phyloP scores from a whole-genome alignment of 2,113 vertebrate species.

The Echinops telfairi region DNA sequence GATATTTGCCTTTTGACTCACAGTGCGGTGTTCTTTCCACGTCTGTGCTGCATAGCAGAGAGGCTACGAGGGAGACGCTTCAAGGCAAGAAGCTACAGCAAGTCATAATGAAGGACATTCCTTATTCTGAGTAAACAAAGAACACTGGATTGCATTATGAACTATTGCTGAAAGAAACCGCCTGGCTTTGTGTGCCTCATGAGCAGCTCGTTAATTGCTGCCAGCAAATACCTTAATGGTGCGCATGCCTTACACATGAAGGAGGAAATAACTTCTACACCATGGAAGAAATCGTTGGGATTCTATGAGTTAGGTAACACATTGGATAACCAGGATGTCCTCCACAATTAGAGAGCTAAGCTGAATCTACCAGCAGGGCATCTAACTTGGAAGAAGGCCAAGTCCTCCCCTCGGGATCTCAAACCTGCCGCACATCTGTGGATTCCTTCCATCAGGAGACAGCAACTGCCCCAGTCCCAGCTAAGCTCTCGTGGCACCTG shows the following conservation, averaged over 20 bases:
- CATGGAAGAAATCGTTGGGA: conserved; percentile 31
- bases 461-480: not conserved
- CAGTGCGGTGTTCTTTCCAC: conserved; percentile 48
- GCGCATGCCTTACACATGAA: conserved; percentile 61
- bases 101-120: conserved; percentile 85
- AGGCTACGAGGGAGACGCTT: conserved; percentile 65
- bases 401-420: not conserved
- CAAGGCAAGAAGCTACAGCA: conserved; percentile 77
- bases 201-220: conserved; percentile 87
- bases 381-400: not conserved
- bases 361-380: conserved; percentile 6
- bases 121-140: conserved; percentile 84
- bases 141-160: conserved; percentile 83
- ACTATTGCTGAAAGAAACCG: conserved; percentile 77
- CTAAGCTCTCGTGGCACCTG: not conserved
- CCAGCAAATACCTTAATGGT: conserved; percentile 76
- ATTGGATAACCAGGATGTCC: conserved; percentile 10
- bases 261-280: conserved; percentile 59
- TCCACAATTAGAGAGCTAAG: not conserved
- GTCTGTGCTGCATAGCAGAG: conserved; percentile 18
- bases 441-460: not conserved
- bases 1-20: conserved; percentile 74
- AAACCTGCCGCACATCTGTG: not conserved
- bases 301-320: conserved; percentile 33
- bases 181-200: conserved; percentile 78